Percentiles rank a stretch among this genome's conserved stretches.
phyloP scores from a whole-genome alignment of 2,797 vertebrate species.

The Galaxias olidus region DNA sequence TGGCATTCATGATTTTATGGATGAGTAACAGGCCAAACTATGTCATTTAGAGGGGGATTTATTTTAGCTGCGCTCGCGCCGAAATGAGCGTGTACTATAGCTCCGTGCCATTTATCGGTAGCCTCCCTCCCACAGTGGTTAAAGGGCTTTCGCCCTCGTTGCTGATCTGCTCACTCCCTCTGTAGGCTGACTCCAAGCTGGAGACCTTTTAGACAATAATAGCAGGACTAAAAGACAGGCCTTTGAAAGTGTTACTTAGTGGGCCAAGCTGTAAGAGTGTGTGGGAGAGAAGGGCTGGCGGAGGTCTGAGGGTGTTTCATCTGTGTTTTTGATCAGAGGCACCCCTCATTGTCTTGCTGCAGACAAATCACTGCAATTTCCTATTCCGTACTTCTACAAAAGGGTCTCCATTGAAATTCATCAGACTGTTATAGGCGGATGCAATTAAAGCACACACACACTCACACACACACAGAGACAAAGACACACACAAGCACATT shows the following conservation, averaged over 20 bases:
- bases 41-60: background rate
- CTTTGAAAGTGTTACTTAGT: background rate
- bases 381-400: background rate
- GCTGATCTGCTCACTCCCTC: background rate
- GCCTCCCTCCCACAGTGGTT: background rate
- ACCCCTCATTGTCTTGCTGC: background rate
- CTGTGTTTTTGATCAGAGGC: slow-evolving; percentile 7
- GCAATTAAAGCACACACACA: background rate
- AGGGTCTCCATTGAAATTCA: background rate
- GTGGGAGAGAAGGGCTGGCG: background rate
- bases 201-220: background rate
- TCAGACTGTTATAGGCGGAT: too few relatives aligned
- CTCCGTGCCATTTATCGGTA: background rate
- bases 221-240: background rate
- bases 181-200: background rate
- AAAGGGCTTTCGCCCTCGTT: background rate
- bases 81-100: too few relatives aligned
- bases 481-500: too few relatives aligned
- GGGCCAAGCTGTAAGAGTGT: background rate
- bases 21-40: background rate
- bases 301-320: background rate
- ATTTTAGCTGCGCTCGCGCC: background rate
- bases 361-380: background rate
- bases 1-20: too few relatives aligned
- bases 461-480: background rate